Percentiles rank a stretch among this genome's conserved stretches.
phyloP scores from a whole-genome alignment of 2,797 vertebrate genomes.

The Chrosomus eos region DNA sequence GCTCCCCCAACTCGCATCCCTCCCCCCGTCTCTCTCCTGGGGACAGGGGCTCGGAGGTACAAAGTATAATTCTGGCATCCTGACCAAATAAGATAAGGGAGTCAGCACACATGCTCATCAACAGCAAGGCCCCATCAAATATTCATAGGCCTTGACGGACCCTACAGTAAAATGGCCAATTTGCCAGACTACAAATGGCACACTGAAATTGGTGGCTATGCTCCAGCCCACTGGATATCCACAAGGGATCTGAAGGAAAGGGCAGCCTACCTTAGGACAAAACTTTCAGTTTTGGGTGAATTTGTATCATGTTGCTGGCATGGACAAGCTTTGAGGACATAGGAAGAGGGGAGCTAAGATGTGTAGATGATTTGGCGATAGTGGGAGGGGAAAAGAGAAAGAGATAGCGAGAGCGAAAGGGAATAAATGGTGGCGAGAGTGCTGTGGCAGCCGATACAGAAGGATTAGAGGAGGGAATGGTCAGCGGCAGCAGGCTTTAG shows the following conservation, averaged over 20 bases:
- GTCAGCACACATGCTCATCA: conserved; percentile 66
- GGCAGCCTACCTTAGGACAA: conserved; percentile 41
- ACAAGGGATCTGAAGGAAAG: conserved; percentile 34
- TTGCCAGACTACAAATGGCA: conserved; percentile 60
- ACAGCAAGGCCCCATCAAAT: conserved; percentile 63
- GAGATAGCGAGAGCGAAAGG: conserved; percentile 3
- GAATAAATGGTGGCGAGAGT: conserved; percentile 21
- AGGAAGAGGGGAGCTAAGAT: conserved; percentile 19
- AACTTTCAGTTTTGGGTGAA: conserved; percentile 35
- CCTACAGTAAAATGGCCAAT: conserved; percentile 67
- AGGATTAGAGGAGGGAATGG: conserved; percentile 58
- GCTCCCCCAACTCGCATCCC: conserved; percentile 45
- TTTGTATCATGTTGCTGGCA: conserved; percentile 41
- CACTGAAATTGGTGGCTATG: conserved; percentile 59
- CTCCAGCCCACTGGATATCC: conserved; percentile 51
- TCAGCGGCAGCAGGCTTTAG: conserved; percentile 59
- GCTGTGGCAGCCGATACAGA: conserved; percentile 54
- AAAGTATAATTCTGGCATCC: conserved; percentile 61
- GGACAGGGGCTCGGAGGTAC: conserved; percentile 49
- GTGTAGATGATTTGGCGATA: conserved; percentile 34
- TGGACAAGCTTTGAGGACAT: conserved; percentile 26
- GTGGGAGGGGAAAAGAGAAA: neutral
- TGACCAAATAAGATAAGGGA: conserved; percentile 69
- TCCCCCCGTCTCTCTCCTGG: conserved; percentile 42
- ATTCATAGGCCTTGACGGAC: conserved; percentile 65